A percentile compares a stretch with the other conserved stretches of the same genome.
phyloP scores from a whole-genome alignment of 2,888 invertebrate genomes.

The Serrognathus titanus region DNA sequence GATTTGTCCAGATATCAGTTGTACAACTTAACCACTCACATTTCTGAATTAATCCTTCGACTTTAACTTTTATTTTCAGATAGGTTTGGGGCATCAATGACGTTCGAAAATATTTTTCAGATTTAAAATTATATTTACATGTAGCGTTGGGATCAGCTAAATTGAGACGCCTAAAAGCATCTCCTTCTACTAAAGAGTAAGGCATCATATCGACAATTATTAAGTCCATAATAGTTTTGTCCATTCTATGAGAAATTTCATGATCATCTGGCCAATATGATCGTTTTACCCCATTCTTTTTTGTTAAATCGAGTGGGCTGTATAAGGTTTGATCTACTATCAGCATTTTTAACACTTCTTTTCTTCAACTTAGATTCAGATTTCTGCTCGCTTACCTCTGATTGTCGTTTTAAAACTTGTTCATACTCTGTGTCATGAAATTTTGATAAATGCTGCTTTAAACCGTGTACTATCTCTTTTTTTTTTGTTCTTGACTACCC shows the following conservation, averaged over 20 bases:
- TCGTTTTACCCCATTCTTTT: background rate
- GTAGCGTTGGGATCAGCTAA: slow-evolving; percentile 1
- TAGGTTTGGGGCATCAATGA: slow-evolving; percentile 2
- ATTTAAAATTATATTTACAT: background rate
- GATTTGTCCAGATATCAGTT: slow-evolving; percentile 12
- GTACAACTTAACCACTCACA: slow-evolving; percentile 10
- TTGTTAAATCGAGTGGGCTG: too few species aligned
- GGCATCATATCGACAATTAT: slow-evolving; percentile 36
- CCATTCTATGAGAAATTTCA: slow-evolving; percentile 25
- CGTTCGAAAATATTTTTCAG: slow-evolving; percentile 4
- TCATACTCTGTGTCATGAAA: background rate
- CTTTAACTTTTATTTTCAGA: background rate
- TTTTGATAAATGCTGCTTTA: background rate
- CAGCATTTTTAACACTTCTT: too few species aligned
- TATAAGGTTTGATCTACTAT: too few species aligned
- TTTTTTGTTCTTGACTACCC: too few species aligned
- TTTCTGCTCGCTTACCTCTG: background rate
- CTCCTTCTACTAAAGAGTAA: slow-evolving; percentile 31
- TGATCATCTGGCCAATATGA: slow-evolving; percentile 13
- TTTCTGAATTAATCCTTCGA: background rate
- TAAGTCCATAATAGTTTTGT: slow-evolving; percentile 32
- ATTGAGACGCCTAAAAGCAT: slow-evolving; percentile 17
- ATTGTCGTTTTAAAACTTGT: background rate
- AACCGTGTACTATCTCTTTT: background rate
- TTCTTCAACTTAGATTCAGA: too few species aligned